Base-by-base conservation (phyloP, 2,113 vertebrate species). In the Hydropotes inermis region DNA sequence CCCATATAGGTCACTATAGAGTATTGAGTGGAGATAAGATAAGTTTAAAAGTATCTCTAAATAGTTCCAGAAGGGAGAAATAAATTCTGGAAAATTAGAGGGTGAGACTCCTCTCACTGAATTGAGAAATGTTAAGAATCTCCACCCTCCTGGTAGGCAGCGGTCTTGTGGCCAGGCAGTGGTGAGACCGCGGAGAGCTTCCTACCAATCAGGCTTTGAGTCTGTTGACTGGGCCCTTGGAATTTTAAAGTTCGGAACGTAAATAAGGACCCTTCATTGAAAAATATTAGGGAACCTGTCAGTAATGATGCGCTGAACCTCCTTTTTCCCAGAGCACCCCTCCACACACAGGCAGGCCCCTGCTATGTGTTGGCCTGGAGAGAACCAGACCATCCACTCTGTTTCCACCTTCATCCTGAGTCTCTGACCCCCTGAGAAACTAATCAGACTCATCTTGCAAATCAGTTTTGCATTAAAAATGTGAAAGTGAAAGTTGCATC, bases 331-430 rank as follows among this genome's bases (percentile, higher is more conserved):
- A 0, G 12, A 17, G n/a, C 2, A 1, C 23, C 78, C 13, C 13
- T 23, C 13, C 8, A 1, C 14, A 5, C 52, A 3, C 4, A 0
- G 2, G 0, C 36, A 2, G 3, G 0, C 4, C 5, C 67, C 21
- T 7, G 1, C 3, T 0, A 4, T 3, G 4, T 0, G 0, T 25
- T 36, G 5, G 1, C n/a, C 21, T 3, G 5, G 7, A 1, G 39
- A 33, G 11, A 30, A 5, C 6, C 0, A 9, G 12, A 4, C 13
- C 27, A 1, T 21, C 54, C 6, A 17, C 12, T n/a, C 39, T 5
- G 17, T 3, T 21, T 13, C 1, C 2, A 0, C 30, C 43, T 67
- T 28, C 39, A 28, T 50, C 55, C 43, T 0, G 9, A 89, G 58
- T 11, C 21, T 61, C 64, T 47, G 23, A n/a, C 52, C 10, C n/a